Conservation (phyloP, 2,888 invertebrate genomes). For the Eilema caniola region DNA sequence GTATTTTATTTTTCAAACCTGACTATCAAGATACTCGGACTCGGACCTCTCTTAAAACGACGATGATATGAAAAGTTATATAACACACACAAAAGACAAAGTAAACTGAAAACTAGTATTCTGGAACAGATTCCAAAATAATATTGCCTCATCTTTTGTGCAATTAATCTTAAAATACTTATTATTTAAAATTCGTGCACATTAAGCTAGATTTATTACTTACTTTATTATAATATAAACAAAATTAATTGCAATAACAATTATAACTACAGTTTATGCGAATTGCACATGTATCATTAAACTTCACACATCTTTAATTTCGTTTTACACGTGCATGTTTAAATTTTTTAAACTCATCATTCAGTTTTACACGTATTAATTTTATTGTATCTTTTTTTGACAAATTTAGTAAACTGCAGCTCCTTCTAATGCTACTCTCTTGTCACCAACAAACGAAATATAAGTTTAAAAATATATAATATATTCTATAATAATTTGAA, state of each 20-base stretch:
- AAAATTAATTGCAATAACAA: constrained; percentile 1
- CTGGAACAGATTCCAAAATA: background rate
- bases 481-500: background rate
- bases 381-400: background rate
- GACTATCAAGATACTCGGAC: background rate
- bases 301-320: background rate
- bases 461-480: background rate
- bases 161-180: background rate
- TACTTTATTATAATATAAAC: constrained; percentile 6
- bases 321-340: background rate
- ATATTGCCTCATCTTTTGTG: background rate
- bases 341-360: background rate
- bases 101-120: background rate
- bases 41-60: too few species aligned
- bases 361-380: background rate
- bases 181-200: background rate
- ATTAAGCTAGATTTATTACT: background rate
- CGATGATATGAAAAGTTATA: background rate
- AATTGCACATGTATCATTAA: constrained; percentile 9
- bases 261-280: background rate
- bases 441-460: background rate
- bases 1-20: too few species aligned
- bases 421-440: background rate
- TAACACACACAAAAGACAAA: too few species aligned
- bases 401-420: background rate